phyloP scores from a whole-genome alignment of 2,888 invertebrate genomes.

The Gari tellinella region DNA sequence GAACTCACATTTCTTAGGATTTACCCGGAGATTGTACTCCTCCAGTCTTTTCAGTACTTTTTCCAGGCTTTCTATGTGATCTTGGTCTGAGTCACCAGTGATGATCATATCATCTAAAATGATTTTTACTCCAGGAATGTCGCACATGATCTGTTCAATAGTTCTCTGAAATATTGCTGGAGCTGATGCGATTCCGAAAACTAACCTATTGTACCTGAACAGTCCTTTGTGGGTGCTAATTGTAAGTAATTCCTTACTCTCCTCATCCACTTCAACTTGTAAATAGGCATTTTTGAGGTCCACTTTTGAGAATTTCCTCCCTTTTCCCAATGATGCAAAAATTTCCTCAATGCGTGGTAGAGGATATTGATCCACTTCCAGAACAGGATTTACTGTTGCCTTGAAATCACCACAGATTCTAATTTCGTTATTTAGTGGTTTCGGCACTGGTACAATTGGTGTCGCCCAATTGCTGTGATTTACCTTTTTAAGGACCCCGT shows the following conservation, averaged over 20 bases:
- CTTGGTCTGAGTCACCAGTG: slow-evolving; percentile 27
- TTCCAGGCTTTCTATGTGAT: slow-evolving; percentile 32
- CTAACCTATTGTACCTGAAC: slow-evolving; percentile 62
- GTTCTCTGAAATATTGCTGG: slow-evolving; percentile 62
- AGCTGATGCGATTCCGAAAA: slow-evolving; percentile 62
- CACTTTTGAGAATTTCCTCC: slow-evolving; percentile 61
- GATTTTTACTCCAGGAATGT: slow-evolving; percentile 43
- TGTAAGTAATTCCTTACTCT: slow-evolving; percentile 43
- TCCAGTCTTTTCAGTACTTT: slow-evolving; percentile 21
- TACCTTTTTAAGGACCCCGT: slow-evolving; percentile 46
- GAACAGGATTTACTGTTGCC: slow-evolving; percentile 65
- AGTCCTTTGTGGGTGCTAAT: slow-evolving; percentile 67
- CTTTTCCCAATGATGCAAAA: slow-evolving; percentile 61
- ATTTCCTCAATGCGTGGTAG: slow-evolving; percentile 67
- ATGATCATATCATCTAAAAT: slow-evolving; percentile 46
- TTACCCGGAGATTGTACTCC: slow-evolving; percentile 28
- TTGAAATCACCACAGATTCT: slow-evolving; percentile 72
- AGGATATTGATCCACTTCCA: slow-evolving; percentile 72
- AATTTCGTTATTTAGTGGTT: slow-evolving; percentile 51
- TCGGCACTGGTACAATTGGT: slow-evolving; percentile 58
- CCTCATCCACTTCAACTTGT: slow-evolving; percentile 51
- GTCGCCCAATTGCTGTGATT: slow-evolving; percentile 63
- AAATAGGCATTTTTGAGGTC: slow-evolving; percentile 68
- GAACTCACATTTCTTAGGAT: slow-evolving; percentile 44
- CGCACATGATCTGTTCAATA: slow-evolving; percentile 67